Percentiles rank a stretch among this genome's conserved stretches.
phyloP scores from a whole-genome alignment of 2,888 invertebrate genomes.

The Eristalis tenax region DNA sequence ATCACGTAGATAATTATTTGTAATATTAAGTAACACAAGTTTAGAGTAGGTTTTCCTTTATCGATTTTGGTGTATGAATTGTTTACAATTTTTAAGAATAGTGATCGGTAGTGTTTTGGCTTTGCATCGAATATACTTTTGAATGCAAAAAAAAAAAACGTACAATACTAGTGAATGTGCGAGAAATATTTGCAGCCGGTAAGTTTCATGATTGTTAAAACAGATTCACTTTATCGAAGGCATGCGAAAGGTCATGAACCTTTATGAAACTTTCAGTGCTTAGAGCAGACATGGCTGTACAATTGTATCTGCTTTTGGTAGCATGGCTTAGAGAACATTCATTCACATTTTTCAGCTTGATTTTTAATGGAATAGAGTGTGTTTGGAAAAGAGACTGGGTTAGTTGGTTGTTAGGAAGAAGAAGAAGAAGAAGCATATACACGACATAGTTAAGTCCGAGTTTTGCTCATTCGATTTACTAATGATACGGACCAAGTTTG shows the following conservation, averaged over 20 bases:
- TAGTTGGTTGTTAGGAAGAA: neutral
- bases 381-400: neutral
- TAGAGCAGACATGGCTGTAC: neutral
- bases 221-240: neutral
- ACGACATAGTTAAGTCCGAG: neutral
- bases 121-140: neutral
- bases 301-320: neutral
- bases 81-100: neutral
- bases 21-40: neutral
- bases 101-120: neutral
- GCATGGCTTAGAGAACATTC: neutral
- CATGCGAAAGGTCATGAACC: neutral
- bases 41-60: neutral
- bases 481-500: neutral
- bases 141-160: neutral
- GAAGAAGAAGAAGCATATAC: neutral
- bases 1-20: neutral
- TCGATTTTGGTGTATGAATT: conserved; percentile 16
- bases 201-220: neutral
- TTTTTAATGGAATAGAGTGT: neutral
- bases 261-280: neutral
- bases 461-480: neutral
- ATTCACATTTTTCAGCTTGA: neutral
- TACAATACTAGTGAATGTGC: neutral
- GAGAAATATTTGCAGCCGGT: neutral